Base-by-base conservation (phyloP, 1,140 invertebrate genomes). In the Drosophila tropicalis region DNA sequence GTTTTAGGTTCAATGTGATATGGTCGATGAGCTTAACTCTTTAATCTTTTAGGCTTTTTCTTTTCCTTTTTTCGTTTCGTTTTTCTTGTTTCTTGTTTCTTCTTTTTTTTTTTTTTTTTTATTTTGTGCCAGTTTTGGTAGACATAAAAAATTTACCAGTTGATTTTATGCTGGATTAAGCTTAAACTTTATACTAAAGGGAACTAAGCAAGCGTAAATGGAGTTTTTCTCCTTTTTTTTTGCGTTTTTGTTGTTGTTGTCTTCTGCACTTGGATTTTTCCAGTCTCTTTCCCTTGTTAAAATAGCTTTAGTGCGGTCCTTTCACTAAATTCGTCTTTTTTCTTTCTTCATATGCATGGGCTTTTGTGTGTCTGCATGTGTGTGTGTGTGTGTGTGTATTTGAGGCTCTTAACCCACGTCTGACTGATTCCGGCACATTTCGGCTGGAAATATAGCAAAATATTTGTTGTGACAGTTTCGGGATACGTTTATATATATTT, bases 111-210 rank as follows among this genome's bases (percentile, higher is more conserved):
- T 12, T n/a, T 5, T 34, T 34, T 15, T 32, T 6, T 9, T 36
- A 22, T 58, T 57, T 57, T 57, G 29, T 29, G 29, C 5, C 29
- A 5, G 29, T 29, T 57, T 15, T 5, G 62, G 67, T 75, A 70
- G 68, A 71, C 70, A 90, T 90, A 83, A 86, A 90, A 90, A 90
- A 90, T 90, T 90, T 90, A 90, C 87, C 86, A 90, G 86, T 90
- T 90, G 86, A 90, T 90, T 90, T 90, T 86, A 90, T 90, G 86
- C 87, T 90, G 86, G 76, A 90, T 90, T 90, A 86, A 82, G 79
- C 87, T 90, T 90, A 90, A 90, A 90, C 79, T 90, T 90, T 86
- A 83, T 90, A 72, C 82, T 82, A 90, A 90, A 82, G 79, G 87
- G 82, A 90, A 77, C 86, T 90, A 90, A 86, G 87, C 87, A 90